Evolutionary conservation across 1,140 invertebrate genomes (phyloP).

Genomic region (Galleria mellonella): DNA sequence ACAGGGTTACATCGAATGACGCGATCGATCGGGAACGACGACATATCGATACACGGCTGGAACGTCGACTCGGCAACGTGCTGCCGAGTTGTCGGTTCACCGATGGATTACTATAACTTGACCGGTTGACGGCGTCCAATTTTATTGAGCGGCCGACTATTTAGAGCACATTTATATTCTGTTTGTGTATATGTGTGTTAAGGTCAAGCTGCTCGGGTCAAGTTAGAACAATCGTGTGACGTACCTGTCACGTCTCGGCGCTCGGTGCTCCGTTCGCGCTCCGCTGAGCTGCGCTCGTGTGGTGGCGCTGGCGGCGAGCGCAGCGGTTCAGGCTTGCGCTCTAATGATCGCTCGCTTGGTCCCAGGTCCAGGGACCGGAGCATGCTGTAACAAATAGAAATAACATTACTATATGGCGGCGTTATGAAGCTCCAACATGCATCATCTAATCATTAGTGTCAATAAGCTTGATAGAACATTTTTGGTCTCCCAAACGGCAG

Average conservation of each 20-base stretch:
- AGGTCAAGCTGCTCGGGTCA: neutral
- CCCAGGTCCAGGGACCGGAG: slow-evolving; percentile 85
- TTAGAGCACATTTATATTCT: too few species aligned
- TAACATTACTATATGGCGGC: neutral
- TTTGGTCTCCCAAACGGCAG: too few species aligned
- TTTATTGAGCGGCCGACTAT: too few species aligned
- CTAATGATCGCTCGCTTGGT: slow-evolving; percentile 73
- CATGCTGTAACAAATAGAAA: slow-evolving; percentile 76
- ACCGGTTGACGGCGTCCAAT: too few species aligned
- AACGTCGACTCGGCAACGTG: too few species aligned
- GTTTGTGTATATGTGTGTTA: neutral
- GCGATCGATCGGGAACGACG: neutral
- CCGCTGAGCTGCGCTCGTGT: slow-evolving; percentile 49
- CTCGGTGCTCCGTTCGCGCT: slow-evolving; percentile 60
- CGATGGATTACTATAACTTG: too few species aligned
- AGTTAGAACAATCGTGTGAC: slow-evolving; percentile 14
- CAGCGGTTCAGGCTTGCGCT: slow-evolving; percentile 46
- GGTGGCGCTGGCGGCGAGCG: slow-evolving; percentile 73
- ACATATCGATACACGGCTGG: too few species aligned
- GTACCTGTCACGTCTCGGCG: slow-evolving; percentile 65
- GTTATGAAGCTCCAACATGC: too few species aligned
- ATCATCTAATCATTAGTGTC: too few species aligned
- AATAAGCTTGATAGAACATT: too few species aligned
- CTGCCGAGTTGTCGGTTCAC: too few species aligned
- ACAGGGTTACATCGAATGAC: slow-evolving; percentile 20